phyloP scores from a whole-genome alignment of 2,888 invertebrate species.

The Dendrolimus houi region DNA sequence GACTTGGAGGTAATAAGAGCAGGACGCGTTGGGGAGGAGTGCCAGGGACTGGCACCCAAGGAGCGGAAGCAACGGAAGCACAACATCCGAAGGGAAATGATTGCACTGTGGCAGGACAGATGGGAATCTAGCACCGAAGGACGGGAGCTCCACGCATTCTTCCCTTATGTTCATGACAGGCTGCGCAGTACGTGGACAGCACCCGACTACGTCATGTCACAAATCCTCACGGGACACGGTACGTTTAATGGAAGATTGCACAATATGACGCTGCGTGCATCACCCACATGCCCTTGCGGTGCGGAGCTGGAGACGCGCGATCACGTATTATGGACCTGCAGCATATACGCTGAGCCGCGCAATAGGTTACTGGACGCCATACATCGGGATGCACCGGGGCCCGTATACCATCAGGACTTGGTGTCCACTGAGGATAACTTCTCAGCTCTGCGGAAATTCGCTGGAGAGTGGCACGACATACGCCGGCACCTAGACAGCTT shows the following conservation, averaged over 20 bases:
- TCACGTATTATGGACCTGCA: conserved; percentile 3
- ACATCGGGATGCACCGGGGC: not conserved
- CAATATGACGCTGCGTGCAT: not conserved
- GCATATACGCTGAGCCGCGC: not conserved
- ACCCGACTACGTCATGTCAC: conserved; percentile 16
- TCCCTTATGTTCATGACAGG: conserved; percentile 16
- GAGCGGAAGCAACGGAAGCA: not conserved
- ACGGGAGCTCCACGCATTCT: conserved; percentile 14
- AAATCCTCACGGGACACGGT: conserved; percentile 16
- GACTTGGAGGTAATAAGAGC: conserved; percentile 12
- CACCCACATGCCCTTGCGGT: not conserved
- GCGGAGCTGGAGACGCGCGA: not conserved
- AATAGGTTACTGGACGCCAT: conserved; percentile 2
- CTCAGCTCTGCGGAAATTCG: not conserved
- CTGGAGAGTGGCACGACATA: not conserved
- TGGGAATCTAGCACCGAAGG: conserved; percentile 12
- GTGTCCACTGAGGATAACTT: not conserved
- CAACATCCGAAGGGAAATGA: not conserved
- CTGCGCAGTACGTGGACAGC: conserved; percentile 12
- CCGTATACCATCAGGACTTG: not conserved
- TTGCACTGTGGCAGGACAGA: conserved; percentile 14
- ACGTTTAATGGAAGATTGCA: conserved; percentile 1
- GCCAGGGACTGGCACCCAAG: not conserved
- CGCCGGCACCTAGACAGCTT: not conserved
- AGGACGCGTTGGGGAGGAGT: conserved; percentile 1